Conservation (phyloP, 2,113 vertebrate species). For the Halcyon malimbica region DNA sequence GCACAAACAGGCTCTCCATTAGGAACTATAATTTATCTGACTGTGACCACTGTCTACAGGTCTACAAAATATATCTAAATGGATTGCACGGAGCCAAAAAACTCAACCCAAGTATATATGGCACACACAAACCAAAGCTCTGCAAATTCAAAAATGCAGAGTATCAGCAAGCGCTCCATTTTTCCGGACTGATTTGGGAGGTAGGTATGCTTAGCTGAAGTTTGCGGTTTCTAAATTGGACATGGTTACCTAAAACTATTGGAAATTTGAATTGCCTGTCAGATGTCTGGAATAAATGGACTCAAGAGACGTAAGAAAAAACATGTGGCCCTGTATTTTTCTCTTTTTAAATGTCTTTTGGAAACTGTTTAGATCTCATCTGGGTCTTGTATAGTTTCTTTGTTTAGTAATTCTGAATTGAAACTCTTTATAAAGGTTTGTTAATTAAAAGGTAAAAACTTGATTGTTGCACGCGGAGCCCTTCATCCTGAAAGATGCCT, state of each 20-base stretch:
- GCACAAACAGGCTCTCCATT: conserved; percentile 38
- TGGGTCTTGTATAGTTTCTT: conserved; percentile 61
- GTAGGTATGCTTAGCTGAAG: conserved; percentile 60
- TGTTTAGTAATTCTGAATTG: conserved; percentile 58
- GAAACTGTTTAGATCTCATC: conserved; percentile 61
- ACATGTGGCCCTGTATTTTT: conserved; percentile 59
- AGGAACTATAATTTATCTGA: conserved; percentile 59
- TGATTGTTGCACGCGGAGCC: neutral
- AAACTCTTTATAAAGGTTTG: conserved; percentile 59
- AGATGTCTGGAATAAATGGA: conserved; percentile 75
- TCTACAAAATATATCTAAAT: conserved; percentile 44
- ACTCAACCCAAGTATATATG: neutral
- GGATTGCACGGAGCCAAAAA: neutral
- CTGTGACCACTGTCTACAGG: conserved; percentile 7
- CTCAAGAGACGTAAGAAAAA: conserved; percentile 70
- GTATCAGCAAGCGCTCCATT: conserved; percentile 55
- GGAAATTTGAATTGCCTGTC: conserved; percentile 72
- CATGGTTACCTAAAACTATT: conserved; percentile 74
- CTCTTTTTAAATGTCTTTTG: conserved; percentile 51
- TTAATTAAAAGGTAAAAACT: conserved; percentile 65
- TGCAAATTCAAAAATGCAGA: conserved; percentile 30
- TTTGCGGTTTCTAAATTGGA: conserved; percentile 75
- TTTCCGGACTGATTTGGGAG: conserved; percentile 38
- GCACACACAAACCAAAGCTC: neutral
- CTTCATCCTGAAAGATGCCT: conserved; percentile 30